Evolutionary conservation across 2,888 invertebrate species (phyloP).

Genomic region (Epistrophe eligans): DNA sequence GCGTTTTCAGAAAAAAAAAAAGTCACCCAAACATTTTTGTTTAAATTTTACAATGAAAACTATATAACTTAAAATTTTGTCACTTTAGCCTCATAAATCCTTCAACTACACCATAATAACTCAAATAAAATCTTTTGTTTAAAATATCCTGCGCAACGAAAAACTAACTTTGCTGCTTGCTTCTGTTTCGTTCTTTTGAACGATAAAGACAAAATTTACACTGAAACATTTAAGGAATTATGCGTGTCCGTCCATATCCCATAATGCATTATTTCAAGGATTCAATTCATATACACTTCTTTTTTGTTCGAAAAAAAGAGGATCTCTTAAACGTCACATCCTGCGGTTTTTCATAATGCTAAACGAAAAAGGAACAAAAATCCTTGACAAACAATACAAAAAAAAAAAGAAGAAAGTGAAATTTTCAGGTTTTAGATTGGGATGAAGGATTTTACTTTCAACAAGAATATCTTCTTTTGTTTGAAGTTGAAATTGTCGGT

Average conservation of each 20-base stretch:
- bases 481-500: constrained; percentile 4
- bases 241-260: constrained; percentile 57
- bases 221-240: constrained; percentile 20
- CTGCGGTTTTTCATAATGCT: constrained; percentile 54
- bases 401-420: constrained; percentile 48
- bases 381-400: constrained; percentile 14
- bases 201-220: no score
- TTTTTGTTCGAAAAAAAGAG: neutral
- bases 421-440: constrained; percentile 1
- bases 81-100: constrained; percentile 64
- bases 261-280: constrained; percentile 47
- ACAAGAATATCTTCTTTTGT: constrained; percentile 52
- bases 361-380: constrained; percentile 12
- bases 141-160: constrained; percentile 17
- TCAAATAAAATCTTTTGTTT: constrained; percentile 49
- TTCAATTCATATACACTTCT: constrained; percentile 16
- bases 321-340: constrained; percentile 36
- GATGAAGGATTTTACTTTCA: neutral
- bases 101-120: constrained; percentile 53
- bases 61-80: constrained; percentile 8
- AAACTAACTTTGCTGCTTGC: constrained; percentile 31
- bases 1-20: neutral
- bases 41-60: neutral
- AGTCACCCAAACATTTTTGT: neutral
- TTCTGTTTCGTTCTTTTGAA: constrained; percentile 48